A percentile compares a stretch with the other conserved stretches of the same genome.
Evolutionary conservation across 2,797 vertebrate species (phyloP).

Genomic region (Rhincodon typus): DNA sequence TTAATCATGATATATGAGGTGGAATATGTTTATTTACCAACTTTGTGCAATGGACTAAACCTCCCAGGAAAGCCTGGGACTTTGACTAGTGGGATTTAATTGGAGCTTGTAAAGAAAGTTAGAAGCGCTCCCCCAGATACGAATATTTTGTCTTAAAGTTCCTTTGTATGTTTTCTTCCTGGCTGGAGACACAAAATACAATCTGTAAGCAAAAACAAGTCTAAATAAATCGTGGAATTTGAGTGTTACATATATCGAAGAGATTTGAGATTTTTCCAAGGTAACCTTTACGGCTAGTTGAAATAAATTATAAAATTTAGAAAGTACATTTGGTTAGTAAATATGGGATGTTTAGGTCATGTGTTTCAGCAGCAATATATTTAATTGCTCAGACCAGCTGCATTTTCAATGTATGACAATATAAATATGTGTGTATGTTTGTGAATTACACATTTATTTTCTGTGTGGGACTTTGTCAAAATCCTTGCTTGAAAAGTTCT

Average conservation of each 20-base stretch:
- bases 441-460: not conserved
- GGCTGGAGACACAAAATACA: not conserved
- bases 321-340: not conserved
- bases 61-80: not conserved
- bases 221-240: not conserved
- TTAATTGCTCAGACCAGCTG: not conserved
- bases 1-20: not conserved
- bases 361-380: not conserved
- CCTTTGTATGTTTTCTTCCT: not conserved
- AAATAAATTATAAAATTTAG: not conserved
- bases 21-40: not conserved
- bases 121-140: not conserved
- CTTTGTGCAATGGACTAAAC: not conserved
- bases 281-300: not conserved
- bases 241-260: not conserved
- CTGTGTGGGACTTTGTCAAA: not conserved
- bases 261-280: not conserved
- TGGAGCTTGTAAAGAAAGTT: not conserved
- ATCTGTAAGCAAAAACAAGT: not conserved
- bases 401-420: not conserved
- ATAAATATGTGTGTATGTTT: not conserved
- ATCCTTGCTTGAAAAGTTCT: not conserved
- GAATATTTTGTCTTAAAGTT: not conserved
- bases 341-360: not conserved
- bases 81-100: not conserved